phyloP scores from a whole-genome alignment of 2,888 invertebrate species.

The Spisula solida region DNA sequence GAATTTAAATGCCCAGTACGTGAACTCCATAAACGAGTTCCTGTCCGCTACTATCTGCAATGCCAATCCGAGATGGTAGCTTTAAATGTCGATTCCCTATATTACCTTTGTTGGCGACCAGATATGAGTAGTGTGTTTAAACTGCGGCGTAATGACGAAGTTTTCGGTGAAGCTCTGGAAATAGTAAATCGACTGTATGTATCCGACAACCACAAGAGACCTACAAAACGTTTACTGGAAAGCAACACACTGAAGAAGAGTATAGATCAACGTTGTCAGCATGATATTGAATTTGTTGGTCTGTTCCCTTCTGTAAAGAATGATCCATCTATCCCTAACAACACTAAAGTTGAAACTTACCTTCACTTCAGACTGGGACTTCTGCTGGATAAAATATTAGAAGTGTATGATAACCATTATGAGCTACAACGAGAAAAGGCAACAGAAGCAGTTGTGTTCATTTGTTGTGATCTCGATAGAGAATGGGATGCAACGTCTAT shows the following conservation, averaged over 20 bases:
- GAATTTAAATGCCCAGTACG: conserved; percentile 56
- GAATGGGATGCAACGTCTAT: background rate
- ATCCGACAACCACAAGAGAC: background rate
- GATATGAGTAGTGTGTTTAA: conserved; percentile 21
- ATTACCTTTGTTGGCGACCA: conserved; percentile 31
- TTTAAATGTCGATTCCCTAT: conserved; percentile 28
- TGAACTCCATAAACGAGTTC: conserved; percentile 7
- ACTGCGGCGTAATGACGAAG: background rate
- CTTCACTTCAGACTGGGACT: background rate
- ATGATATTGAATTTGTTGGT: conserved; percentile 32
- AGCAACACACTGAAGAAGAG: background rate
- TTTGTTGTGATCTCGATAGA: conserved; percentile 36
- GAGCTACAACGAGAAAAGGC: conserved; percentile 34
- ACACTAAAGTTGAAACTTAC: background rate
- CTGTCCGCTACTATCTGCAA: conserved; percentile 44
- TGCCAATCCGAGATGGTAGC: conserved; percentile 51
- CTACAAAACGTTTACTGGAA: background rate
- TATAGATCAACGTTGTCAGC: background rate
- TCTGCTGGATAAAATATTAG: background rate
- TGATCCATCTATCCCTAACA: background rate
- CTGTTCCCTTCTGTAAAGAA: conserved; percentile 3
- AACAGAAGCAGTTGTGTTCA: conserved; percentile 40
- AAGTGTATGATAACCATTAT: conserved; percentile 23
- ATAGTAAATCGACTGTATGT: conserved; percentile 4
- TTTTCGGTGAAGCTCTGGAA: background rate